These are phyloP conservation scores for Hemibagrus guttatus DNA, from an alignment of 2,797 vertebrate genomes.

Conservation along the genomic window DNA sequence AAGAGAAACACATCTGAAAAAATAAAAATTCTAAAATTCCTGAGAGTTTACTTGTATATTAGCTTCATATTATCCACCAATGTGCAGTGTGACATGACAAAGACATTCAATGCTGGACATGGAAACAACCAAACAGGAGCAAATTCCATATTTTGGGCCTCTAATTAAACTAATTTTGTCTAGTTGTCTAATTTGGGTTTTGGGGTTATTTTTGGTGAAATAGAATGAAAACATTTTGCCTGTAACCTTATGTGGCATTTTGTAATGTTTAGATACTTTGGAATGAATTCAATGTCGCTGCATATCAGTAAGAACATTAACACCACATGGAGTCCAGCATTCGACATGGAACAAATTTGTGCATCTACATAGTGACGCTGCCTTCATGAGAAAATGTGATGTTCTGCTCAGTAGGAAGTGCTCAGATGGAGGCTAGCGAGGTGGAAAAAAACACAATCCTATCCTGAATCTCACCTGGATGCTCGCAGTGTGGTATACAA, in stretches of 20 bases:
- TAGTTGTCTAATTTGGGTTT: too few relatives aligned
- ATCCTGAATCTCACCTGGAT: slow-evolving; percentile 11
- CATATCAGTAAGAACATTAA: not conserved
- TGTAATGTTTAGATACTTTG: not conserved
- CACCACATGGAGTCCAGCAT: not conserved
- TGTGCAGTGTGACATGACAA: too few relatives aligned
- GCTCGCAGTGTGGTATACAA: slow-evolving; percentile 14
- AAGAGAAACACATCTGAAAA: too few relatives aligned
- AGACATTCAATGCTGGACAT: too few relatives aligned
- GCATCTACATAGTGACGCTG: not conserved
- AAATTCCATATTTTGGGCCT: too few relatives aligned
- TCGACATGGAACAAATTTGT: not conserved
- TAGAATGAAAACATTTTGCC: not conserved
- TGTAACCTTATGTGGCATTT: not conserved
- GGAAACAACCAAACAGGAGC: too few relatives aligned
- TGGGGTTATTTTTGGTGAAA: too few relatives aligned
- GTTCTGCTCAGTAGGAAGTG: not conserved
- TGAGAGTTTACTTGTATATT: too few relatives aligned
- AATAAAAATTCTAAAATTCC: too few relatives aligned
- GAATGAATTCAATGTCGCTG: not conserved
- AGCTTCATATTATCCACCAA: too few relatives aligned
- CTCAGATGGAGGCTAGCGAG: not conserved
- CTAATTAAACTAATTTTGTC: too few relatives aligned
- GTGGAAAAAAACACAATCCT: not conserved
- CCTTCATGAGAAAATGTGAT: not conserved